phyloP scores from a whole-genome alignment of 2,888 invertebrate genomes.

The Chaetogeoica ovagalla region DNA sequence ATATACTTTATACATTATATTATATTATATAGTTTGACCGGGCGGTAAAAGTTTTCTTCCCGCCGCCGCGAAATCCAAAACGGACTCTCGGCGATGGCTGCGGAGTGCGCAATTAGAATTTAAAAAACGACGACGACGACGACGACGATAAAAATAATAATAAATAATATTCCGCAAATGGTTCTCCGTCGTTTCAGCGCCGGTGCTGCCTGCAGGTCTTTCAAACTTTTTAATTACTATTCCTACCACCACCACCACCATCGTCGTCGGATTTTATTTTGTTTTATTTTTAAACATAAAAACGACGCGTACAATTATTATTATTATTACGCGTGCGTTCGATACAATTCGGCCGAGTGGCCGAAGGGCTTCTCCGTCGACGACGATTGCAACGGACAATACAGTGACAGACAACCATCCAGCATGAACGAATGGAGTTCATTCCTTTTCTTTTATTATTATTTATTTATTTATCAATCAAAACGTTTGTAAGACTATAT shows the following conservation, averaged over 20 bases:
- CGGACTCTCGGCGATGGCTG: slow-evolving; percentile 3
- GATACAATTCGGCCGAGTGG: neutral
- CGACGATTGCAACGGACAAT: too few relatives aligned
- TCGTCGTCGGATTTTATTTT: neutral
- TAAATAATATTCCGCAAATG: slow-evolving; percentile 15
- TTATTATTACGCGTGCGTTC: too few relatives aligned
- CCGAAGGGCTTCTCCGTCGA: neutral
- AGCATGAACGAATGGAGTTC: too few relatives aligned
- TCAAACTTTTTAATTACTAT: slow-evolving; percentile 45
- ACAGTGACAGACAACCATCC: too few relatives aligned
- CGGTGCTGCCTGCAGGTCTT: neutral
- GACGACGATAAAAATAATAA: slow-evolving; percentile 17
- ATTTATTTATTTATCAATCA: too few relatives aligned
- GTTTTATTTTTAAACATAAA: too few relatives aligned
- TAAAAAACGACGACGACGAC: neutral
- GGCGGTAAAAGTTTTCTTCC: neutral
- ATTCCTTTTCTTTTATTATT: too few relatives aligned
- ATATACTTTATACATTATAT: too few relatives aligned
- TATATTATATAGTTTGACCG: neutral
- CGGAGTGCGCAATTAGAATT: slow-evolving; percentile 3
- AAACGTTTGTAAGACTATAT: too few relatives aligned
- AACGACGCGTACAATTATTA: too few relatives aligned
- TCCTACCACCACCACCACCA: neutral
- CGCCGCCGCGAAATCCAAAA: slow-evolving; percentile 21
- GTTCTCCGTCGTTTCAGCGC: neutral